phyloP scores from a whole-genome alignment of 2,888 invertebrate species.

The Melipona bicolor region DNA sequence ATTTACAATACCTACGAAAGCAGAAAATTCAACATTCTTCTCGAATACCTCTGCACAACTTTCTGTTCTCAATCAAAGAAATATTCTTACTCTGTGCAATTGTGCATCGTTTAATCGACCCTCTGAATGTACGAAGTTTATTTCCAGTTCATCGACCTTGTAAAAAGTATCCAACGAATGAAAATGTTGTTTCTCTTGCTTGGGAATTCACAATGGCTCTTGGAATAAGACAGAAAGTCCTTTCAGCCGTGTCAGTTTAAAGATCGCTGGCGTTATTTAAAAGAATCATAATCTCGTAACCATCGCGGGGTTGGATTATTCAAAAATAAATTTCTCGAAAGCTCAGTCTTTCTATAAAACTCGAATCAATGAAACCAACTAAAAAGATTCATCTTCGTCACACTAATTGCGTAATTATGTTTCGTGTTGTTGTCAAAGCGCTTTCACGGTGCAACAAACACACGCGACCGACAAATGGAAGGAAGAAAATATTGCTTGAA shows the following conservation, averaged over 20 bases:
- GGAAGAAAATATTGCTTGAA: background rate
- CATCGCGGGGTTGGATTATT: background rate
- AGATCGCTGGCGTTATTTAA: conserved; percentile 1
- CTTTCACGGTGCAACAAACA: conserved; percentile 13
- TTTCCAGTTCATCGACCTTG: background rate
- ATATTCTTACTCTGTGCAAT: background rate
- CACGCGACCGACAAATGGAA: conserved; percentile 10
- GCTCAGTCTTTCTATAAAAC: background rate
- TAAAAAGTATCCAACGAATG: background rate
- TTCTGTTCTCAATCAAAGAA: too few relatives aligned
- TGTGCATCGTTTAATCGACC: background rate
- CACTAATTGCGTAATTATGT: conserved; percentile 23
- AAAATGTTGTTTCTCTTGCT: background rate
- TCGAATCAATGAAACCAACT: background rate
- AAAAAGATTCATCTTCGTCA: background rate
- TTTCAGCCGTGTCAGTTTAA: background rate
- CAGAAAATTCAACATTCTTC: background rate
- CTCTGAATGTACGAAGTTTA: background rate
- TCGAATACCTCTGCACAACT: background rate
- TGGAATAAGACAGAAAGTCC: background rate
- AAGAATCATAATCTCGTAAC: conserved; percentile 9
- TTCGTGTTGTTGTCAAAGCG: conserved; percentile 2
- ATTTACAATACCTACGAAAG: background rate
- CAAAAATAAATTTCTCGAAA: background rate
- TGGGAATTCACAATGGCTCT: background rate